These are phyloP conservation scores for Pyrgus malvae DNA, from an alignment of 2,888 invertebrate genomes.

Conservation along the genomic window DNA sequence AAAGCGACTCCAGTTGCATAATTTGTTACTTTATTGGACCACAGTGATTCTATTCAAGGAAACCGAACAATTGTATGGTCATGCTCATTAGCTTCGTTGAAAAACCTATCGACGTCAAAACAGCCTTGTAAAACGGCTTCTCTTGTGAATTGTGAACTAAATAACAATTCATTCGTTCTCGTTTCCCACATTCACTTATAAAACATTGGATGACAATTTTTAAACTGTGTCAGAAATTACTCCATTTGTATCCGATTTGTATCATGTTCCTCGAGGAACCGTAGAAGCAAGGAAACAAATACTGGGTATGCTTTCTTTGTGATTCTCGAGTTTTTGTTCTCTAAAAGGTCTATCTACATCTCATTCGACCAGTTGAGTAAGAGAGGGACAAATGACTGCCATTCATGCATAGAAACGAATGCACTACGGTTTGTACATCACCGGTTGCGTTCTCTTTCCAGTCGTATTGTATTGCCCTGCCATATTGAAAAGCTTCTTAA, in stretches of 20 bases:
- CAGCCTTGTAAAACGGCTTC: constrained; percentile 6
- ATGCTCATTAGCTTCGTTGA: constrained; percentile 45
- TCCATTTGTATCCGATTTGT: constrained; percentile 1
- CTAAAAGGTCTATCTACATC: constrained; percentile 23
- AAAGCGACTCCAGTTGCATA: constrained; percentile 16
- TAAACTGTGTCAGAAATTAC: constrained; percentile 10
- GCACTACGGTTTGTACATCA: constrained; percentile 46
- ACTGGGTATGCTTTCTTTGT: constrained; percentile 32
- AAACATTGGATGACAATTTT: constrained; percentile 14
- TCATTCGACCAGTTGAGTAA: constrained; percentile 29
- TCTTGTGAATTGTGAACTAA: constrained; percentile 11
- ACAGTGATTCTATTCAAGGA: constrained; percentile 55
- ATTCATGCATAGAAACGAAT: constrained; percentile 45
- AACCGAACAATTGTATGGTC: constrained; percentile 49
- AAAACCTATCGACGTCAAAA: constrained; percentile 34
- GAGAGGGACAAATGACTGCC: constrained; percentile 42
- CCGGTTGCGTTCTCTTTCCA: constrained; percentile 47
- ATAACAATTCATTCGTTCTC: not conserved
- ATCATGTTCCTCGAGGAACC: constrained; percentile 1
- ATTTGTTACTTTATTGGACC: constrained; percentile 40
- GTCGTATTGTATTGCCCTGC: constrained; percentile 49
- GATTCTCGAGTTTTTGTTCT: constrained; percentile 27
- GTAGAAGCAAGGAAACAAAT: constrained; percentile 17
- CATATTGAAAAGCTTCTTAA: constrained; percentile 48
- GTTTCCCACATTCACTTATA: constrained; percentile 2